A percentile compares a stretch with the other conserved stretches of the same genome.
Conservation (phyloP, 37 sponge, comb jelly and placozoan genomes). For the Mnemiopsis leidyi region DNA sequence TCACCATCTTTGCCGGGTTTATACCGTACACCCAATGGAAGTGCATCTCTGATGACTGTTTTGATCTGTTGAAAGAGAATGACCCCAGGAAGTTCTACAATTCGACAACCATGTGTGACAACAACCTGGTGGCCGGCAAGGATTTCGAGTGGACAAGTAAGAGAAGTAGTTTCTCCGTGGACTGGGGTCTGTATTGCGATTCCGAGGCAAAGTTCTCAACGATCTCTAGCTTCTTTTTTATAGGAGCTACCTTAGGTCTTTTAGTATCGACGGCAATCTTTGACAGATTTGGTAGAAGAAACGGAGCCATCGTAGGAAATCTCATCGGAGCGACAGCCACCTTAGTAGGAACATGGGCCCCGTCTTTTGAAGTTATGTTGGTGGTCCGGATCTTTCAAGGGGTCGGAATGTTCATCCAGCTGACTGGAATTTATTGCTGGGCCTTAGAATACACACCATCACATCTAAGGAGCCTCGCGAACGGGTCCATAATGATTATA, state of each 20-base stretch:
- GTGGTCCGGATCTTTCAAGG: background rate
- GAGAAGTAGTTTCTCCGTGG: background rate
- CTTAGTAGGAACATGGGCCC: background rate
- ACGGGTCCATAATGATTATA: background rate
- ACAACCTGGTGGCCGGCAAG: background rate
- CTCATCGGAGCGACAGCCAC: background rate
- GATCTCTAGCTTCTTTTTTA: background rate
- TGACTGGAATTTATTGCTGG: background rate
- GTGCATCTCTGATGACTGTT: background rate
- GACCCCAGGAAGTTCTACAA: background rate
- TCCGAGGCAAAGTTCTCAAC: background rate
- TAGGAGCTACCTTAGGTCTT: background rate
- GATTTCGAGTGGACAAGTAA: background rate
- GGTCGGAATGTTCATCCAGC: background rate
- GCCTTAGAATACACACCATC: background rate
- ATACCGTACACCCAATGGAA: background rate
- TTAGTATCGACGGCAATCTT: background rate
- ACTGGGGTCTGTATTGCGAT: constrained; percentile 19
- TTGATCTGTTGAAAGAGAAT: background rate
- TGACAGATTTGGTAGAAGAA: background rate
- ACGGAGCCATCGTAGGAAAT: background rate
- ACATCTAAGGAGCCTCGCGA: background rate
- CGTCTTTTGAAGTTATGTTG: background rate
- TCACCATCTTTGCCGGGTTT: constrained; percentile 21
- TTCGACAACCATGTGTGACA: background rate